These are phyloP conservation scores for Moxostoma hubbsi DNA, from an alignment of 2,797 vertebrate species.

Conservation along the genomic window DNA sequence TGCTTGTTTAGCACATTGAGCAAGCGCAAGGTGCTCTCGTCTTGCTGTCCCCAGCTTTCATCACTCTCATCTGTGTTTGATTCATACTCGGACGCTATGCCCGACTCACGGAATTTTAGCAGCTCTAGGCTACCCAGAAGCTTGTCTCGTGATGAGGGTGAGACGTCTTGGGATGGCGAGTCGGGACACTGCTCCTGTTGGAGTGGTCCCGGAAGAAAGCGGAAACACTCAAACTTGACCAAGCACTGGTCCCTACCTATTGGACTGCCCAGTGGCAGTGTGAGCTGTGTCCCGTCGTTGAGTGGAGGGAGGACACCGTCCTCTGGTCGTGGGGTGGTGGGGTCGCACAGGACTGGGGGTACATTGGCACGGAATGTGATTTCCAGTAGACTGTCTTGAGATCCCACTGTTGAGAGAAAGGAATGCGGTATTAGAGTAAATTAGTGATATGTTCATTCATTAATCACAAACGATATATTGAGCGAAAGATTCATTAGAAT, in stretches of 20 bases:
- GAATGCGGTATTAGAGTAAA: too few species aligned
- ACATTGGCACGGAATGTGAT: constrained; percentile 92
- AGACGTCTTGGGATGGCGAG: constrained; percentile 46
- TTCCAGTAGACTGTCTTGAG: constrained; percentile 97
- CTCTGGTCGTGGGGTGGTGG: constrained; percentile 88
- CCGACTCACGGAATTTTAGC: constrained; percentile 91
- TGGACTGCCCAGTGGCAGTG: constrained; percentile 85
- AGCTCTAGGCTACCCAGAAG: constrained; percentile 86
- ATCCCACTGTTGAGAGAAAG: constrained; percentile 82
- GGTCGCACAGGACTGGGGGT: constrained; percentile 89
- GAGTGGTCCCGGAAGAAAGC: constrained; percentile 82
- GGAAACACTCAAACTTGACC: constrained; percentile 94
- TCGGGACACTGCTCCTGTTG: constrained; percentile 63
- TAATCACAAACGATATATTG: background rate
- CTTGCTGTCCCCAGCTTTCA: constrained; percentile 90
- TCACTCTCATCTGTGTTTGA: constrained; percentile 95
- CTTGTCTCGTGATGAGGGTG: constrained; percentile 61
- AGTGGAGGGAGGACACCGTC: constrained; percentile 77
- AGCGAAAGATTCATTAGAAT: background rate
- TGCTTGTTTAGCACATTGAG: constrained; percentile 87
- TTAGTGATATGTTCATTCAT: too few species aligned
- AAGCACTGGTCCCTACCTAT: constrained; percentile 95
- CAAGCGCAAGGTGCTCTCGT: constrained; percentile 83
- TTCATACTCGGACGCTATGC: constrained; percentile 92
- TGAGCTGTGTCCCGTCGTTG: constrained; percentile 74